Evolutionary conservation across 2,797 vertebrate species (phyloP).

Genomic region (Melanotaenia pygmaea): DNA sequence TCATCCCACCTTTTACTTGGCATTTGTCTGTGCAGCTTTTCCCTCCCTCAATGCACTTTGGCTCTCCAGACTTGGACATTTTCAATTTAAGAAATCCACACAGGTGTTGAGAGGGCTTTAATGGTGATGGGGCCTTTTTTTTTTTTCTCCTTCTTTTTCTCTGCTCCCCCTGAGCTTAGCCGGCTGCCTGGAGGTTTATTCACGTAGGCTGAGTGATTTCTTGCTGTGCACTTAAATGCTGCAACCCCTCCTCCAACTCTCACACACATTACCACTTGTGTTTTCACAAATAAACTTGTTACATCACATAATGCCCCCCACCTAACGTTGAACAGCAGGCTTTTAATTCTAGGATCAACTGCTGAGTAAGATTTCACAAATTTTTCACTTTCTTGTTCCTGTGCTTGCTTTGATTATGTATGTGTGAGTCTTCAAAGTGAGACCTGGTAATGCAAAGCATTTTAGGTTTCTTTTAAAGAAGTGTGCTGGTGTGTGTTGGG

Average conservation of each 20-base stretch:
- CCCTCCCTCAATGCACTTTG: conserved; percentile 16
- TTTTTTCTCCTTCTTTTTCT: neutral
- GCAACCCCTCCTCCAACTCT: conserved; percentile 27
- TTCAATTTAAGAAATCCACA: conserved; percentile 73
- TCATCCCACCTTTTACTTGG: conserved; percentile 37
- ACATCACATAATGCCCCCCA: conserved; percentile 55
- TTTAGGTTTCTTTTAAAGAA: conserved; percentile 16
- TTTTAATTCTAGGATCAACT: conserved; percentile 54
- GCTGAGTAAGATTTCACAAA: conserved; percentile 51
- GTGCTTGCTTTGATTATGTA: conserved; percentile 28
- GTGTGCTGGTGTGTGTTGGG: conserved; percentile 1
- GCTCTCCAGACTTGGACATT: conserved; percentile 50
- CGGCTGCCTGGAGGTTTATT: conserved; percentile 57
- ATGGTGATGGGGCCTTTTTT: conserved; percentile 45
- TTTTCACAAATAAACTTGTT: conserved; percentile 73
- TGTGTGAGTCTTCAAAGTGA: conserved; percentile 27
- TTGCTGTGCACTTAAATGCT: conserved; percentile 68
- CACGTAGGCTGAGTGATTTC: conserved; percentile 65
- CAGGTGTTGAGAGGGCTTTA: conserved; percentile 68
- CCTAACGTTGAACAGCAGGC: conserved; percentile 42
- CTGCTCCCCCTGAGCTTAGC: conserved; percentile 45
- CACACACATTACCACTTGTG: conserved; percentile 51
- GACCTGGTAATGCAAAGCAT: neutral
- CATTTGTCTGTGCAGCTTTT: conserved; percentile 43
- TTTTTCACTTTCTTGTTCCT: conserved; percentile 39